phyloP scores from a whole-genome alignment of 2,888 invertebrate genomes.

The Polydrusus tereticollis region DNA sequence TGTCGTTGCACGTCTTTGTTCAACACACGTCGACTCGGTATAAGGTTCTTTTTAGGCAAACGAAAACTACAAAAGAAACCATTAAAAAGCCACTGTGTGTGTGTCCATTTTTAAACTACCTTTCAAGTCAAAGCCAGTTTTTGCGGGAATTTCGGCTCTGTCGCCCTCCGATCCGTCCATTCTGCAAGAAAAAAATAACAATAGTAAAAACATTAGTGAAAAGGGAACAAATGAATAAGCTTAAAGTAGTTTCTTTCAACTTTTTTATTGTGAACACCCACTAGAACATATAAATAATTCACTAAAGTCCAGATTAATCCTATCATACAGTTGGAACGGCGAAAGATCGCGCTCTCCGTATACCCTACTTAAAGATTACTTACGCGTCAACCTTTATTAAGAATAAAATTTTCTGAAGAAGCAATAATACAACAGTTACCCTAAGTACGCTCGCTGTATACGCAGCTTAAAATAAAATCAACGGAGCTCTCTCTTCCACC shows the following conservation, averaged over 20 bases:
- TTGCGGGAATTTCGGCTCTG: conserved; percentile 16
- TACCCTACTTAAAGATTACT: too few relatives aligned
- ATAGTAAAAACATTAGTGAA: conserved; percentile 8
- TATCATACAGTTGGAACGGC: not conserved
- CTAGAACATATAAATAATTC: conserved; percentile 9
- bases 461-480: too few relatives aligned
- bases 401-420: too few relatives aligned
- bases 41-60: conserved; percentile 3
- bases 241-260: not conserved
- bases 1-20: too few relatives aligned
- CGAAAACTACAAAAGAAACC: conserved; percentile 19
- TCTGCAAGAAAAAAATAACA: conserved; percentile 43
- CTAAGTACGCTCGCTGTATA: too few relatives aligned
- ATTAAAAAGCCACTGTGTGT: conserved; percentile 13
- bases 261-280: conserved; percentile 23
- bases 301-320: conserved; percentile 12
- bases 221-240: conserved; percentile 16
- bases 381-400: too few relatives aligned
- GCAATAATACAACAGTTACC: too few relatives aligned
- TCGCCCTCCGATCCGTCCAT: conserved; percentile 7
- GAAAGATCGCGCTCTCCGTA: too few relatives aligned
- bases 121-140: conserved; percentile 37
- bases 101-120: conserved; percentile 42
- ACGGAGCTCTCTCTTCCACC: too few relatives aligned
- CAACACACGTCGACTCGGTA: too few relatives aligned